Evolutionary conservation across 2,888 invertebrate genomes (phyloP).

Genomic region (Chaetogeoica ovagalla): DNA sequence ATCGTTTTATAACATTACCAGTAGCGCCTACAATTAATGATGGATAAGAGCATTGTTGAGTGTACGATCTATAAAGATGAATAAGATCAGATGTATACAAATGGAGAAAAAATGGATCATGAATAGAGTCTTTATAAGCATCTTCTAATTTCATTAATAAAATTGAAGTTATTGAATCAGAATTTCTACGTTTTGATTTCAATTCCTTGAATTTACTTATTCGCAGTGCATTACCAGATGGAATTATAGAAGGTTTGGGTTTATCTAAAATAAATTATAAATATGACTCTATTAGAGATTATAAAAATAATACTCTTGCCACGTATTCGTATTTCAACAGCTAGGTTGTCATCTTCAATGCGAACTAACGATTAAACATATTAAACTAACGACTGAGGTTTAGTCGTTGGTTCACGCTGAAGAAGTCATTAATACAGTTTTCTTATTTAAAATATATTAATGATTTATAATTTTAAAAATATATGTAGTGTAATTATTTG

Average conservation of each 20-base stretch:
- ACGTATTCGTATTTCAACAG: no score
- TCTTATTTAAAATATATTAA: no score
- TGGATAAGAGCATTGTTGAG: not conserved
- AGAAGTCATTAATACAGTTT: no score
- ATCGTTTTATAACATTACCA: not conserved
- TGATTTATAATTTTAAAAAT: no score
- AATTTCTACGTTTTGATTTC: not conserved
- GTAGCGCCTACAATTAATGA: not conserved
- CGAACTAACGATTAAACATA: no score
- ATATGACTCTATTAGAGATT: no score
- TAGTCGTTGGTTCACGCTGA: no score
- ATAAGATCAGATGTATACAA: not conserved
- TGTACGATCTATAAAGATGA: slow-evolving; percentile 10
- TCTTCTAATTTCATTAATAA: not conserved
- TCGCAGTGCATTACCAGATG: not conserved
- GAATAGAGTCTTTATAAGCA: not conserved
- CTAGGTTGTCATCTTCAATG: no score
- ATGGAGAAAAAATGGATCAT: slow-evolving; percentile 3
- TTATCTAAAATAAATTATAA: not conserved
- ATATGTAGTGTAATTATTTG: no score
- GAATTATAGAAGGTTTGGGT: not conserved
- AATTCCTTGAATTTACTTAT: not conserved
- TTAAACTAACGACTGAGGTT: no score
- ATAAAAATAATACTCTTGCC: no score
- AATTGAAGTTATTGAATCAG: not conserved